Conservation (phyloP, 2,797 vertebrate genomes). For the Ataeniobius toweri region DNA sequence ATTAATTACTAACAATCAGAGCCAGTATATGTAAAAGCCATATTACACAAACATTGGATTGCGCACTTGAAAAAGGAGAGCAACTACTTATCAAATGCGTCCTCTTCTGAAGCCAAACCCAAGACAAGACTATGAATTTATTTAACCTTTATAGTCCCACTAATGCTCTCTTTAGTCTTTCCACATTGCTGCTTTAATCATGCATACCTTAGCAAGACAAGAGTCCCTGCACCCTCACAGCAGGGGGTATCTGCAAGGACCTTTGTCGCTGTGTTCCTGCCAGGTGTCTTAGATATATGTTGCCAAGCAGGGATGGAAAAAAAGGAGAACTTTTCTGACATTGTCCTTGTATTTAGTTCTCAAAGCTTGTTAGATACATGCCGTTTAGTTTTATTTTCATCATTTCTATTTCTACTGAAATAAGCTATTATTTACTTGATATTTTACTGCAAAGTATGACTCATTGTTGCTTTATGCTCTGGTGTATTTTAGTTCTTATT, state of each 20-base stretch:
- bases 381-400: neutral
- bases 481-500: neutral
- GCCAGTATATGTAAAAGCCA: constrained; percentile 37
- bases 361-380: neutral
- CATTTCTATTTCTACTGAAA: neutral
- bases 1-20: constrained; percentile 51
- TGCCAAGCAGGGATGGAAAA: constrained; percentile 4
- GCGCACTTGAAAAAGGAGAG: constrained; percentile 8
- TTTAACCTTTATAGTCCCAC: constrained; percentile 6
- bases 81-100: neutral
- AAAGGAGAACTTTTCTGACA: constrained; percentile 4
- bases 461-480: neutral
- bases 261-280: neutral
- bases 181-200: constrained; percentile 8
- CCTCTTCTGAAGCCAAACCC: neutral
- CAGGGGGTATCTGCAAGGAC: constrained; percentile 3
- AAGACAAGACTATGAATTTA: neutral
- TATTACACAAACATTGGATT: constrained; percentile 29
- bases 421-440: neutral
- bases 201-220: constrained; percentile 6
- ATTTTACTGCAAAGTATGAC: neutral
- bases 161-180: neutral
- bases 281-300: neutral
- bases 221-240: constrained; percentile 8
- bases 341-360: neutral